Base-by-base conservation (phyloP, 2,113 vertebrate species). In the Onychorhynchus coronatus region DNA sequence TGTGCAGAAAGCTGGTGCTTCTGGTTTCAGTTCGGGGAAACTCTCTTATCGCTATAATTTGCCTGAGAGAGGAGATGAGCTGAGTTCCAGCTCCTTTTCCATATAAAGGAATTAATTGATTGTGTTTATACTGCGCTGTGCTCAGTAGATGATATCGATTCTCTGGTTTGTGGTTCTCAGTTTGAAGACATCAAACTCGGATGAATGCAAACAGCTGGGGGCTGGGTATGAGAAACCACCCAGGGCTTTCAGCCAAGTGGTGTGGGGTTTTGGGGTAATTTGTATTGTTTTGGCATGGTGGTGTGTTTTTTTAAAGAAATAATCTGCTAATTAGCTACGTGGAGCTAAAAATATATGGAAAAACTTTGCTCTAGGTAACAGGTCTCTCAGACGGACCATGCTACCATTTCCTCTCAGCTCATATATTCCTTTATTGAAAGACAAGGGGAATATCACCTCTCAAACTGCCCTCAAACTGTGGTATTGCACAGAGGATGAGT, bases 51-150 rank as follows among this genome's bases (percentile, higher is more conserved):
- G 0, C 39, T 78, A 25, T 91, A 85, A 93, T 94, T 89, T 88
- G 46, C 46, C 55, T 33, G 75, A 83, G 88, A 91, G 53, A 70
- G 53, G n/a, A 68, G 44, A 89, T 37, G 73, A 87, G 84, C 31
- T 83, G 84, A 85, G 65, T 94, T 91, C 58, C 89, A 79, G 47
- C 58, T 88, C 81, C 41, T 96, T 89, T 82, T 83, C 81, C 67
- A 58, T 70, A 95, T 46, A 93, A 96, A 94, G 87, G 70, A 89
- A 89, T 91, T 91, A 96, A 93, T 85, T 89, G 66, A 76, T 89
- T 79, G 77, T 56, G 61, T 92, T 95, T 87, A 89, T 81, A 44
- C 56, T 87, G 50, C 20, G 10, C 85, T 63, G 63, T 85, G 70
- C 74, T 94, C 76, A 37, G 66, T 67, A 89, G 75, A 72, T 65